A percentile compares a stretch with the other conserved stretches of the same genome.
Evolutionary conservation across 2,888 invertebrate species (phyloP).

Genomic region (Microplitis manilae): DNA sequence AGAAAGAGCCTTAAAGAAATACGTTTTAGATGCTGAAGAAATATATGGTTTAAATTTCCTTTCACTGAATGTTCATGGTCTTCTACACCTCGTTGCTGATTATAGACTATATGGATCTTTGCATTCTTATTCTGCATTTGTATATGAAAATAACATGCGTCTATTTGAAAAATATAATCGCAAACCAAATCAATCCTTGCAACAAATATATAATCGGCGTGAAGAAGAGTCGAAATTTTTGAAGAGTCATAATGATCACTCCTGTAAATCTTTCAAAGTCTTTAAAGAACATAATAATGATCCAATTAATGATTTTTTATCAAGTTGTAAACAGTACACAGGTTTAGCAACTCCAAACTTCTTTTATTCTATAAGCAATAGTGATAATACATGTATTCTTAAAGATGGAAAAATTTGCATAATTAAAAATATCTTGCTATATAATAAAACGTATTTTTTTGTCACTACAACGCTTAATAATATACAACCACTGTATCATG

Average conservation of each 20-base stretch:
- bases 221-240: slow-evolving; percentile 6
- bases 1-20: slow-evolving; percentile 15
- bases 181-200: slow-evolving; percentile 33
- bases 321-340: not conserved
- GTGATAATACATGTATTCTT: slow-evolving; percentile 7
- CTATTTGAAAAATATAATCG: not conserved
- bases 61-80: slow-evolving; percentile 34
- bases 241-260: not conserved
- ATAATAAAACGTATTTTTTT: not conserved
- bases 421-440: not conserved
- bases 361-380: not conserved
- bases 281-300: not conserved
- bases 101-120: slow-evolving; percentile 32
- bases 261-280: not conserved
- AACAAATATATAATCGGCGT: slow-evolving; percentile 25
- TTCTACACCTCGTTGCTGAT: slow-evolving; percentile 35
- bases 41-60: slow-evolving; percentile 35
- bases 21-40: slow-evolving; percentile 22
- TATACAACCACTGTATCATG: not conserved
- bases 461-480: not conserved
- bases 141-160: slow-evolving; percentile 40
- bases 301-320: not conserved
- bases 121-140: slow-evolving; percentile 32
- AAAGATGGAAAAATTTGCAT: not conserved
- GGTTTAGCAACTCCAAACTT: not conserved